Base-by-base conservation (phyloP, 2,113 vertebrate genomes). In the Poeciliopsis prolifica region DNA sequence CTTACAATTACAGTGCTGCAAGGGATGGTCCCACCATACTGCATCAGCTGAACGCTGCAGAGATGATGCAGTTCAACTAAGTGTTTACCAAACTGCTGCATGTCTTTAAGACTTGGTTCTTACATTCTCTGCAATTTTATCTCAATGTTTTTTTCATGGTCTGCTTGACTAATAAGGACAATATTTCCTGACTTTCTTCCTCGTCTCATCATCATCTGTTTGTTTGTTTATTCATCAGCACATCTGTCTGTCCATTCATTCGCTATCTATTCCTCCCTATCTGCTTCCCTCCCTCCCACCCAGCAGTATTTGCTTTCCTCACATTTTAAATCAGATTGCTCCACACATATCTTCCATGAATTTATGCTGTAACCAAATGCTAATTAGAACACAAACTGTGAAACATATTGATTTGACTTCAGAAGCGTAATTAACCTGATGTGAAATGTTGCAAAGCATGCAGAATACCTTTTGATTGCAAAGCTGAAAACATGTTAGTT, bases 1-100 rank as follows among this genome's bases (percentile, higher is more conserved):
- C 64, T 70, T 28, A 29, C n/a, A 62, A 61, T 33, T 44, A 65
- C 73, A 69, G n/a, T 68, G 64, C 54, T 69, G 62, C 62, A 68
- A 62, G 22, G 24, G 33, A 6, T n/a, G 11, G 64, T 65, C 40
- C 44, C 33, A 51, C 61, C 65, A 71, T 70, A 77, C 77, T 65
- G 75, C 72, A 82, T 86, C 61, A 61, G 12, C 74, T 64, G 33
- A 68, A 65, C 72, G 51, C 79, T 78, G 77, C 81, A 74, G 76
- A 67, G 66, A 26, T 26, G 22, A 69, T 40, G 78, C 54, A 26
- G 40, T 70, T 60, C 33, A 61, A 42, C 26, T 62, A 63, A 60
- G 51, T 63, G 75, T 68, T 72, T 73, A 70, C 58, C 14, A 15
- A 24, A 35, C 31, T 84, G 63, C 64, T 68, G 15, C 10, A 40